Evolutionary conservation across 2,113 vertebrate genomes (phyloP).

Genomic region (Potamarius usumacintae): DNA sequence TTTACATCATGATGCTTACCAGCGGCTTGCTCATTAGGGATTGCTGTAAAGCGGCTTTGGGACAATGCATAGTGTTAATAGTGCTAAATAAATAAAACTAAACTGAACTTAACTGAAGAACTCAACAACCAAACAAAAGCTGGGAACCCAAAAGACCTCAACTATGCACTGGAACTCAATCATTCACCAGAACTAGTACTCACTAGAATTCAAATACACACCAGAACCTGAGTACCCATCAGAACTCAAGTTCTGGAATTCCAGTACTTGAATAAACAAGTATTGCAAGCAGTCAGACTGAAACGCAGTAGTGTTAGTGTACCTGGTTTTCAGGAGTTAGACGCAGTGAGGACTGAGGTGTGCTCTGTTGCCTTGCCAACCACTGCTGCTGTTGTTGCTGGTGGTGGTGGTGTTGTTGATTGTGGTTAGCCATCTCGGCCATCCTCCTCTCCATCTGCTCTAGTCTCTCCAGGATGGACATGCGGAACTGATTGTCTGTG

Average conservation of each 20-base stretch:
- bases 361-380: constrained; percentile 26
- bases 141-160: no score
- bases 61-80: no score
- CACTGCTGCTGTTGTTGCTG: constrained; percentile 39
- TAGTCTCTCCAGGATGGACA: constrained; percentile 79
- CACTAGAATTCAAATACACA: background rate
- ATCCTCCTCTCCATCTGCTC: constrained; percentile 82
- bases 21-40: no score
- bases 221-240: no score
- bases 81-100: no score
- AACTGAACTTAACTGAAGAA: no score
- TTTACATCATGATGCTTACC: no score
- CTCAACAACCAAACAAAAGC: no score
- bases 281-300: background rate
- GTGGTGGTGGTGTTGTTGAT: constrained; percentile 46
- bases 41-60: no score
- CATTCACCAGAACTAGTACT: background rate
- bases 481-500: constrained; percentile 80
- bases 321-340: constrained; percentile 54
- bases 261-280: background rate
- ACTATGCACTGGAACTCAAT: no score
- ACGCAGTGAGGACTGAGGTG: background rate
- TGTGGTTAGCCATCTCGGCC: constrained; percentile 70
- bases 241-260: background rate
- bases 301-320: background rate